Base-by-base conservation (phyloP, 2,888 invertebrate genomes). In the Tuta absoluta region DNA sequence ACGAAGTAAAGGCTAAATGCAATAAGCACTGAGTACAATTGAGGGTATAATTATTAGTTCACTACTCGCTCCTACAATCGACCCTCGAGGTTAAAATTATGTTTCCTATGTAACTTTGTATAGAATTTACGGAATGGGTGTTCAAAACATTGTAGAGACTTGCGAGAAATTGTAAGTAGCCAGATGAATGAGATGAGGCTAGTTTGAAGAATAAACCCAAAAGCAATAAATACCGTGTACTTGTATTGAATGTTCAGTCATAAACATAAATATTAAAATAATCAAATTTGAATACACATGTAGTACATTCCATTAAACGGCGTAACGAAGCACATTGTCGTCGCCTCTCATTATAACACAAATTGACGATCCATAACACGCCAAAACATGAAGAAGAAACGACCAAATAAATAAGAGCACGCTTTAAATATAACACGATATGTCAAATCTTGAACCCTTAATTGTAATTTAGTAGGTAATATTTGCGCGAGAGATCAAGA, bases 391-490 rank as follows among this genome's bases (percentile, higher is more conserved):
- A 60, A 53, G 61, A 62, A 51, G 53, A 41, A 58, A 67, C 58
- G 53, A 63, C 62, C 41, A 66, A 68, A 69, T 70, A 70, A 75
- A 73, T 62, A 68, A 69, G 66, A 70, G 63, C 14, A 61, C 19
- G 61, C 19, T n/a, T 49, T 61, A 69, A 75, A 76, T 75, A 76
- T 74, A 79, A 77, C 72, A 65, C 74, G 76, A 78, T 77, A 75
- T 75, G 80, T 82, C 84, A 82, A 80, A 84, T 80, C 73, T 62
- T 68, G 67, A 66, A 67, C 67, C 71, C 71, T 72, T 77, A 87
- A 87, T 87, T 87, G 86, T 86, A 82, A 87, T 86, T 86, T 87
- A 87, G 81, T 85, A 81, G 78, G 76, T 76, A 73, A 78, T 77
- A 75, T 78, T 74, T 71, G 72, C 71, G 73, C 69, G 72, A 69